Base-by-base conservation (phyloP, 2,797 vertebrate genomes). In the Peromyscus aztecus region DNA sequence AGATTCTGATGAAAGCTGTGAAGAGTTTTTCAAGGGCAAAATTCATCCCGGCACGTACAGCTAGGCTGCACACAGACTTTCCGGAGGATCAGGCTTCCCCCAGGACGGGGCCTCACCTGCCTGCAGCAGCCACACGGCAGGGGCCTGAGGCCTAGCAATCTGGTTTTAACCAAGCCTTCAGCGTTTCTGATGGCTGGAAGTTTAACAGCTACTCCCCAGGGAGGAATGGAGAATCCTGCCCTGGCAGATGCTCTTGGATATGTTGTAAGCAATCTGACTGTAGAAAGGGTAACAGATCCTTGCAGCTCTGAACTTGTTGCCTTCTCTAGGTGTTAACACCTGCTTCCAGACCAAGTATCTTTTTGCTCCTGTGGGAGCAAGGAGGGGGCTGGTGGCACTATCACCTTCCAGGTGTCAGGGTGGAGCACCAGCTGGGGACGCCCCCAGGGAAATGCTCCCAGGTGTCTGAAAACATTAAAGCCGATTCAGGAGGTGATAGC, bases 261-360 rank as follows among this genome's bases (percentile, higher is more conserved):
- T 13, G 27, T 23, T 69, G 16, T 57, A 92, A 10, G 69, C 75
- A 14, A n/a, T 40, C 82, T 9, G 37, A 77, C 69, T 86, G 34
- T 6, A 82, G 52, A 59, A 87, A 89, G 14, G 46, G 78, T 80
- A 37, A 82, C 43, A 46, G 61, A 81, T 89, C 82, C 52, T 24
- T 65, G 55, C 12, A 59, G 27, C 85, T 81, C 91, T 75, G 46
- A 94, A 81, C 76, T 59, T 73, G 31, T 78, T 95, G 73, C 77
- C 85, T 76, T 81, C 43, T 13, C 76, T 8, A 0, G 73, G 57
- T 88, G 46, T 84, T 85, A 81, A 92, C 67, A 92, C n/a, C 46
- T 82, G 87, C 90, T 67, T 90, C 67, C 94, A 94, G 65, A 81
- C n/a, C 37, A 16, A 43, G 67, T 55, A 81, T 90, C 37, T 49